These are phyloP conservation scores for Rutilus rutilus DNA, from an alignment of 2,113 vertebrate species.

Conservation along the genomic window DNA sequence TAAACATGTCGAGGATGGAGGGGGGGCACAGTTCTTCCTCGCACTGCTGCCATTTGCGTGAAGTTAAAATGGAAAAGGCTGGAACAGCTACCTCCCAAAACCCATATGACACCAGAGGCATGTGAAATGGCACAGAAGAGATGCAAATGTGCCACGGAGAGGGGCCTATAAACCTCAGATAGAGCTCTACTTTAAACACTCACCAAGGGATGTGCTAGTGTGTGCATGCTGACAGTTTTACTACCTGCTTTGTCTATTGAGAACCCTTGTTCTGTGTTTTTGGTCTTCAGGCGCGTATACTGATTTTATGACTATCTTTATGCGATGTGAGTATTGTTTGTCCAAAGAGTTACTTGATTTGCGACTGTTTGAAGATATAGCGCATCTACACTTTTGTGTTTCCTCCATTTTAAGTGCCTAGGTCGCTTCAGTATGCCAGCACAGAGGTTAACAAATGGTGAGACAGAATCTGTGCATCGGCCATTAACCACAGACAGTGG, in stretches of 20 bases:
- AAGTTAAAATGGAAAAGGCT: conserved; percentile 31
- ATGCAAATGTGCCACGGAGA: conserved; percentile 17
- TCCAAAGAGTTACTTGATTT: conserved; percentile 16
- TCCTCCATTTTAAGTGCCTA: neutral
- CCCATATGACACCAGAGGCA: conserved; percentile 16
- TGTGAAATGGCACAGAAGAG: conserved; percentile 3
- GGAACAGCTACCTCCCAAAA: conserved; percentile 7
- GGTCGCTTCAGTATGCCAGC: neutral
- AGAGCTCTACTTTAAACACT: conserved; percentile 20
- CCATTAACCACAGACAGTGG: conserved; percentile 11
- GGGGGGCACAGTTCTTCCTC: neutral
- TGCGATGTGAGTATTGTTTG: neutral
- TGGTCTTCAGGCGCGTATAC: conserved; percentile 6
- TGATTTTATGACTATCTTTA: conserved; percentile 14
- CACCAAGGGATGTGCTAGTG: neutral
- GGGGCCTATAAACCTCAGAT: conserved; percentile 3
- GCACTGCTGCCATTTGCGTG: conserved; percentile 29
- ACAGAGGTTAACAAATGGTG: conserved; percentile 24
- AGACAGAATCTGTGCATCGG: conserved; percentile 9
- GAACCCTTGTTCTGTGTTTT: conserved; percentile 19
- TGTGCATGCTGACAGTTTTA: neutral
- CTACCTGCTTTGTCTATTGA: neutral
- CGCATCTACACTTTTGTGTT: neutral
- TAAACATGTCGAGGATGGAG: conserved; percentile 18
- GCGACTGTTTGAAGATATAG: neutral